Conservation (phyloP, 1,140 invertebrate species). For the Asobara japonica region DNA sequence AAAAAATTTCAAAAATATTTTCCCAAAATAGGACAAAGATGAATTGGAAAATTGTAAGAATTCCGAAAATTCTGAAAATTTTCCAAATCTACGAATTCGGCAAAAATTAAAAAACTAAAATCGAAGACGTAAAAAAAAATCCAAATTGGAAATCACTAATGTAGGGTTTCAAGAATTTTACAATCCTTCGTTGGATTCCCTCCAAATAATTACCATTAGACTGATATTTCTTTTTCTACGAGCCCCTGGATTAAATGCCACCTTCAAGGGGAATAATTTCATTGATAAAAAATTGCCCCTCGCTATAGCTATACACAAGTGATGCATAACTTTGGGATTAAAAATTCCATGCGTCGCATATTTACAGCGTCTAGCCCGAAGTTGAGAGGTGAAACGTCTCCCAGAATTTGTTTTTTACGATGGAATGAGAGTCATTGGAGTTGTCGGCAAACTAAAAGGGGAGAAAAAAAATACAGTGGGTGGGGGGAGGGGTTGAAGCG, state of each 20-base stretch:
- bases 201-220: too few relatives aligned
- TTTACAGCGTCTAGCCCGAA: constrained; percentile 18
- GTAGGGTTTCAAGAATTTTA: too few relatives aligned
- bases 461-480: neutral
- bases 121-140: too few relatives aligned
- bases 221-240: neutral
- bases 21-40: too few relatives aligned
- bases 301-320: constrained; percentile 12
- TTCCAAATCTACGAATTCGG: too few relatives aligned
- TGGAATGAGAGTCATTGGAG: neutral
- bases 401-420: neutral
- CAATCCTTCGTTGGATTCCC: too few relatives aligned
- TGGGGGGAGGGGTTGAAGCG: neutral
- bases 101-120: too few relatives aligned
- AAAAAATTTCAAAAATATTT: too few relatives aligned
- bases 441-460: neutral
- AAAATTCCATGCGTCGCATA: constrained; percentile 46
- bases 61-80: too few relatives aligned
- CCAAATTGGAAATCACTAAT: too few relatives aligned
- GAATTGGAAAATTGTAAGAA: too few relatives aligned
- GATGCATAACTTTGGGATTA: constrained; percentile 50
- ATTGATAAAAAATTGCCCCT: neutral
- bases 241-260: neutral
- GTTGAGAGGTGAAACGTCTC: constrained; percentile 1
- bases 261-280: constrained; percentile 30